phyloP scores from a whole-genome alignment of 2,888 invertebrate species.

The Antheraea yamamai region DNA sequence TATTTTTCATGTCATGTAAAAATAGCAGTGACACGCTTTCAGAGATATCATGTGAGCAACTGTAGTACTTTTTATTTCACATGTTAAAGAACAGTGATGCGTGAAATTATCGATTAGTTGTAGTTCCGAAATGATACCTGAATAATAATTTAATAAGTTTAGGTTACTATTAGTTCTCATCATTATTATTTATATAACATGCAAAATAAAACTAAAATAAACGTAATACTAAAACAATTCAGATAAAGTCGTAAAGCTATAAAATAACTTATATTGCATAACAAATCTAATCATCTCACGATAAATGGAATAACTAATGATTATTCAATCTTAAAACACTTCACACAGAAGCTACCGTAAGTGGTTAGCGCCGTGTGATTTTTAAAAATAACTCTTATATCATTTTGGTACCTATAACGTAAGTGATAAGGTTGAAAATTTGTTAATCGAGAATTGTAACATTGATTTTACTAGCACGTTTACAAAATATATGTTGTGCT shows the following conservation, averaged over 20 bases:
- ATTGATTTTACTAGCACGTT: not conserved
- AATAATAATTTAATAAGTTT: too few relatives aligned
- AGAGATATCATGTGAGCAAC: too few relatives aligned
- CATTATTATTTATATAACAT: too few relatives aligned
- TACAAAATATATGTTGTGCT: slow-evolving; percentile 20
- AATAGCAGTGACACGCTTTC: too few relatives aligned
- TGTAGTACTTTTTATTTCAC: too few relatives aligned
- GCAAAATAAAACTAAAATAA: not conserved
- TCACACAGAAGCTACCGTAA: slow-evolving; percentile 20
- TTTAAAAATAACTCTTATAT: not conserved
- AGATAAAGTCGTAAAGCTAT: not conserved
- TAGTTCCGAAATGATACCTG: too few relatives aligned
- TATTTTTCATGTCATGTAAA: too few relatives aligned
- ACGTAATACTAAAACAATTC: too few relatives aligned
- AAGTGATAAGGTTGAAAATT: not conserved
- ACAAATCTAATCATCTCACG: slow-evolving; percentile 10
- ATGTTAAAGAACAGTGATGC: too few relatives aligned
- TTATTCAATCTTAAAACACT: slow-evolving; percentile 19
- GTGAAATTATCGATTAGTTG: too few relatives aligned
- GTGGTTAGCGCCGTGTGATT: slow-evolving; percentile 16
- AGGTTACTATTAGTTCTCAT: too few relatives aligned
- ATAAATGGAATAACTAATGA: slow-evolving; percentile 20
- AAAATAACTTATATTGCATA: slow-evolving; percentile 3
- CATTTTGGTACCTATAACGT: not conserved
- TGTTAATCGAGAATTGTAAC: not conserved